A percentile compares a stretch with the other conserved stretches of the same genome.
These are phyloP conservation scores for Pangasius mekongensis DNA, from an alignment of 2,797 vertebrate species.

Conservation along the genomic window DNA sequence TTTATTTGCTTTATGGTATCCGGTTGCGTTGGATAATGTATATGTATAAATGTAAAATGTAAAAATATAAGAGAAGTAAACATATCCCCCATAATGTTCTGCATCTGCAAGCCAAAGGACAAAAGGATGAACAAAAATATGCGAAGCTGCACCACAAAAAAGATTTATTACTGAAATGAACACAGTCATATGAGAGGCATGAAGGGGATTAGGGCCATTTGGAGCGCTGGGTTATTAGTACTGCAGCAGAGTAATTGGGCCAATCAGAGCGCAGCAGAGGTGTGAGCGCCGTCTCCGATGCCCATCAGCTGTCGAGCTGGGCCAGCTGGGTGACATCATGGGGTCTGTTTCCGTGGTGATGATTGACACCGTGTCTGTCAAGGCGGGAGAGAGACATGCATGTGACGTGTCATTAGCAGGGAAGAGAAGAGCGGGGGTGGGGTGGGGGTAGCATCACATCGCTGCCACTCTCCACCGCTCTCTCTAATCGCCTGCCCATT, in stretches of 20 bases:
- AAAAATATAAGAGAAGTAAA: not conserved
- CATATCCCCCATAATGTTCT: not conserved
- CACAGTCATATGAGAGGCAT: conserved; percentile 51
- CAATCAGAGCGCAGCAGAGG: conserved; percentile 56
- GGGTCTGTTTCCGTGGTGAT: conserved; percentile 71
- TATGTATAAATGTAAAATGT: not conserved
- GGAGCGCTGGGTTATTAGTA: conserved; percentile 61
- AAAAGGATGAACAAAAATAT: conserved; percentile 23
- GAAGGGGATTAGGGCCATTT: conserved; percentile 63
- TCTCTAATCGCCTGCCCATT: conserved; percentile 63
- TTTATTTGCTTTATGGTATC: not conserved
- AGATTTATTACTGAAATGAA: conserved; percentile 49
- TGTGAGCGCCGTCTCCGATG: conserved; percentile 62
- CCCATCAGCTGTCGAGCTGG: conserved; percentile 65
- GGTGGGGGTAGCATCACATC: conserved; percentile 40
- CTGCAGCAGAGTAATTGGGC: conserved; percentile 62
- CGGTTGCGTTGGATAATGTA: not conserved
- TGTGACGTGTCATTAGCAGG: conserved; percentile 72
- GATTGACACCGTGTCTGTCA: conserved; percentile 73
- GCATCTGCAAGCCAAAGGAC: conserved; percentile 40
- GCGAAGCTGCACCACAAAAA: conserved; percentile 42
- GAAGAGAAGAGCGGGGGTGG: conserved; percentile 44
- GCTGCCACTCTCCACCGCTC: conserved; percentile 59
- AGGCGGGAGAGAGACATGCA: conserved; percentile 69
- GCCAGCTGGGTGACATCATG: conserved; percentile 72